These are phyloP conservation scores for Drosophila kepulauana DNA, from an alignment of 1,140 invertebrate genomes.

Conservation along the genomic window DNA sequence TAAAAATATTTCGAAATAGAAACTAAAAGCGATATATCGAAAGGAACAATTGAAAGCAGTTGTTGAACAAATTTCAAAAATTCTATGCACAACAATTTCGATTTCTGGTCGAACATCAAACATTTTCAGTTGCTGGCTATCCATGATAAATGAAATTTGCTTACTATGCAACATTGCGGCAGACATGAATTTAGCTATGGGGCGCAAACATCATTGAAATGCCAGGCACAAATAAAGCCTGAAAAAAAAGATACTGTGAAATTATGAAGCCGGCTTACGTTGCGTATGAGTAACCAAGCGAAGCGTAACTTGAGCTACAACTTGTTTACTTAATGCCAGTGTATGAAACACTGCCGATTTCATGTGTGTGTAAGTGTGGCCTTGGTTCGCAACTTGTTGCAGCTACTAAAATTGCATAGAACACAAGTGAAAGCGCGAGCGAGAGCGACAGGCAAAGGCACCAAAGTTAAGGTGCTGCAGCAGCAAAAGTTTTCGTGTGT, in stretches of 20 bases:
- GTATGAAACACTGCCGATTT: neutral
- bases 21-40: slow-evolving; percentile 6
- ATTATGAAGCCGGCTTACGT: slow-evolving; percentile 39
- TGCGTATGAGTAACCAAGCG: slow-evolving; percentile 51
- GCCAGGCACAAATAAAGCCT: slow-evolving; percentile 18
- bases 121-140: slow-evolving; percentile 11
- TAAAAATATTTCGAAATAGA: neutral
- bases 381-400: slow-evolving; percentile 65
- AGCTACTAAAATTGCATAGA: slow-evolving; percentile 35
- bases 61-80: slow-evolving; percentile 16
- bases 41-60: slow-evolving; percentile 19
- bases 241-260: slow-evolving; percentile 12
- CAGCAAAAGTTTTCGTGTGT: slow-evolving; percentile 45
- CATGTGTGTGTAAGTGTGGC: slow-evolving; percentile 7
- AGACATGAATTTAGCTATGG: slow-evolving; percentile 3
- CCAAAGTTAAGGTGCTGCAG: slow-evolving; percentile 33
- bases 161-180: slow-evolving; percentile 35
- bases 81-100: slow-evolving; percentile 10
- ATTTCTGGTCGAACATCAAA: slow-evolving; percentile 19
- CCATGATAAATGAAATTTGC: slow-evolving; percentile 52
- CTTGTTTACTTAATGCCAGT: slow-evolving; percentile 35
- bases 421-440: slow-evolving; percentile 8
- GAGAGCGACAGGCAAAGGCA: neutral
- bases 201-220: slow-evolving; percentile 23
- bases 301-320: slow-evolving; percentile 42